Base-by-base conservation (phyloP, 2,113 vertebrate genomes). In the Gymnogyps californianus region DNA sequence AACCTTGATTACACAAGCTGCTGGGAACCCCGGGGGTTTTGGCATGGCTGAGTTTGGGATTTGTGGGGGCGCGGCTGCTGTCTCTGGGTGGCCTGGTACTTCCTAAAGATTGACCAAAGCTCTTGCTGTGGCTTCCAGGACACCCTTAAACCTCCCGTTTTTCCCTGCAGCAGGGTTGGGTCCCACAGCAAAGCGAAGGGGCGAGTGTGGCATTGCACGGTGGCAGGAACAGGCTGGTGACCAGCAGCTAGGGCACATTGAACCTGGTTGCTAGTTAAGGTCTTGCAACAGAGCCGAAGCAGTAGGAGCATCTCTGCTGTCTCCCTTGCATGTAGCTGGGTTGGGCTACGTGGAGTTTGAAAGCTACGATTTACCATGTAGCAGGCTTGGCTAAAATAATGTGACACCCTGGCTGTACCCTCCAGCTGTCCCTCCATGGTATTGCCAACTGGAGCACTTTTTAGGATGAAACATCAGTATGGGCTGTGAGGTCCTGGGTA, bases 191-290 rank as follows among this genome's bases (percentile, higher is more conserved):
- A 47, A 76, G 34, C 1, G 0, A 67, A 61, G 34, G 16, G 29
- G 29, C 0, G 7, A 38, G 22, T 1, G 2, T 69, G 54, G 38
- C 38, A 7, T 59, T 22, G 52, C 36, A 12, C 1, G 8, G 38
- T 57, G 61, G 38, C 16, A 29, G 22, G 54, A 47, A 6, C 16
- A 40, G 34, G 16, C 38, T 49, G 72, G 64, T 49, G 64, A 25
- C 47, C 38, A 42, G 80, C n/a, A 47, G 9, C 26, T 59, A 5
- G 69, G 51, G 69, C 52, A 16, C 0, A 2, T 22, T 52, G 87
- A 51, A 58, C 59, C n/a, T 31, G 18, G 5, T 14, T 67, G 38
- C 21, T 82, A 16, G 13, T 42, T 26, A 36, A 66, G 59, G 44
- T 59, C 52, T 75, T 25, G 66, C 40, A 34, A 26, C 15, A 32